Percentiles rank a stretch among this genome's conserved stretches.
phyloP scores from a whole-genome alignment of 1,140 invertebrate species.

The Drosophila bocqueti region DNA sequence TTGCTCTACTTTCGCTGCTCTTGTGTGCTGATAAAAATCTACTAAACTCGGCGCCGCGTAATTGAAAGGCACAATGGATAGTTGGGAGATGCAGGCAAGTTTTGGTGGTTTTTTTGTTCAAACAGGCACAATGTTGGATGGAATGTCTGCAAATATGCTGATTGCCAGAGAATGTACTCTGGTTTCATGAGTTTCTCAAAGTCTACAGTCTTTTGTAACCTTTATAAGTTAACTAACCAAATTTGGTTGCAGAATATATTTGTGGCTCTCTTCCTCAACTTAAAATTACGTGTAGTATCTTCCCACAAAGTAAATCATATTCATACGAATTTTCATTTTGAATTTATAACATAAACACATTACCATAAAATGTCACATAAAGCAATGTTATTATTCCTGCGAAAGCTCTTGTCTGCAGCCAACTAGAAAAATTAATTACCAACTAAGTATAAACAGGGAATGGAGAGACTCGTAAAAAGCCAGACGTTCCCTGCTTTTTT shows the following conservation, averaged over 20 bases:
- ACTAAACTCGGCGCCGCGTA: constrained; percentile 57
- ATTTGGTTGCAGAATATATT: background rate
- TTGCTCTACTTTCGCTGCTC: constrained; percentile 37
- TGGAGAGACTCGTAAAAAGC: constrained; percentile 35
- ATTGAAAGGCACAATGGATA: constrained; percentile 56
- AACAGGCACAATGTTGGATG: constrained; percentile 6
- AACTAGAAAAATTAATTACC: constrained; percentile 36
- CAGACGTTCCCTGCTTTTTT: constrained; percentile 17
- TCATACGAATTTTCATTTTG: background rate
- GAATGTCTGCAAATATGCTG: constrained; percentile 22
- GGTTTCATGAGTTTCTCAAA: background rate
- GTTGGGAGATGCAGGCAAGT: constrained; percentile 27
- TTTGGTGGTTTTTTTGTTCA: constrained; percentile 10
- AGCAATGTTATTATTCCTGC: constrained; percentile 7
- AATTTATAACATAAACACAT: constrained; percentile 16
- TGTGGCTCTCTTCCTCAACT: background rate
- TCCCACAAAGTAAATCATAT: constrained; percentile 2
- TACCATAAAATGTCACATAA: constrained; percentile 10
- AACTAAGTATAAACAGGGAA: constrained; percentile 9
- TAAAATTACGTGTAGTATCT: background rate
- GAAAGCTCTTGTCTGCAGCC: constrained; percentile 8
- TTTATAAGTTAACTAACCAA: background rate
- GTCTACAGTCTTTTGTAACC: no score
- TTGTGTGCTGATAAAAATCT: constrained; percentile 59
- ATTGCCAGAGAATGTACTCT: constrained; percentile 15